Conservation (phyloP, 2,113 vertebrate species). For the Austrofundulus limnaeus region DNA sequence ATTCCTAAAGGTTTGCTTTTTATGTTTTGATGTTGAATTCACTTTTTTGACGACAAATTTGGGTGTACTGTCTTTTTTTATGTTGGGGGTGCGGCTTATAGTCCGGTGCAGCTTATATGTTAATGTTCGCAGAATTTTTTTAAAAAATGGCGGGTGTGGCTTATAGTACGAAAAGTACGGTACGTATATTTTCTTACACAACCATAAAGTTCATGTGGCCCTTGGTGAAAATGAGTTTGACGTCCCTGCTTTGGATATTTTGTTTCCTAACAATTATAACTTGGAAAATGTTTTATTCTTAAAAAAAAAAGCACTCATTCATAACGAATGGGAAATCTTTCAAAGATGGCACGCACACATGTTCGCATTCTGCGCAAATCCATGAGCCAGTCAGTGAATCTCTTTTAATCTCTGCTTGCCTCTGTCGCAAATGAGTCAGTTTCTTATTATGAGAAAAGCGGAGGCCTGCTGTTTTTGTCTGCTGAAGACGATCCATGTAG, state of each 20-base stretch:
- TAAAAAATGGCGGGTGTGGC: no score
- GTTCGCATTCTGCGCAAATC: constrained; percentile 10
- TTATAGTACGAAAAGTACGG: no score
- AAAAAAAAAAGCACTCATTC: background rate
- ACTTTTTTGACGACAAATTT: no score
- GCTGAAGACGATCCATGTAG: constrained; percentile 36
- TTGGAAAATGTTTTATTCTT: background rate
- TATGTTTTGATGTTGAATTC: no score
- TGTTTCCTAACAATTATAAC: background rate
- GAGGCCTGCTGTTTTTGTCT: constrained; percentile 36
- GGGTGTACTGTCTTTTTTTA: no score
- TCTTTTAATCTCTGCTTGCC: constrained; percentile 48
- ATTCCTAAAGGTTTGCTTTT: no score
- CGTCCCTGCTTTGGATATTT: background rate
- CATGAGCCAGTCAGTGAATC: constrained; percentile 40
- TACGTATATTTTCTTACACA: no score
- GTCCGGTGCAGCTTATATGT: no score
- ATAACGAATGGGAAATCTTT: constrained; percentile 20
- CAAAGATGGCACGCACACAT: constrained; percentile 23
- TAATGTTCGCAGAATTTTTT: no score
- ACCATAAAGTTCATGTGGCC: no score
- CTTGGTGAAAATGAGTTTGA: no score
- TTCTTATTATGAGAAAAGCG: constrained; percentile 31
- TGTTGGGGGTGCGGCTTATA: no score
- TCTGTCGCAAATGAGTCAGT: constrained; percentile 54